Conservation (phyloP, 92 coral and sea anemone species). For the Meandrina meandrites region DNA sequence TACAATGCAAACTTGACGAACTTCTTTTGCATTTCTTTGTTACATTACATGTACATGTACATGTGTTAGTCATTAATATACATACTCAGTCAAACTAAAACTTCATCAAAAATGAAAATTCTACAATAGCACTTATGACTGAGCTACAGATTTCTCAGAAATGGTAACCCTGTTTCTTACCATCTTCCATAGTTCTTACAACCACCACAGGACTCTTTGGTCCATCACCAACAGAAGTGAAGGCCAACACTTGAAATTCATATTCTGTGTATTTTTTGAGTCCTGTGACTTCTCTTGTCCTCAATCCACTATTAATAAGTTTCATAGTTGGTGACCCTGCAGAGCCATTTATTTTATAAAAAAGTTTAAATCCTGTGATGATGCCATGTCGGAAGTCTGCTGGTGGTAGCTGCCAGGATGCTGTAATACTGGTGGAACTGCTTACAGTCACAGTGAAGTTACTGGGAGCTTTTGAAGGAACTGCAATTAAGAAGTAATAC, state of each 20-base stretch:
- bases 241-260: background rate
- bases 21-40: too few relatives aligned
- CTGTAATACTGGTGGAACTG: background rate
- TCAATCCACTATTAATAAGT: background rate
- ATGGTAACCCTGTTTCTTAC: background rate
- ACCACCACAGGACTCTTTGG: background rate
- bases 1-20: too few relatives aligned
- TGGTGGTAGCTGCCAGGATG: background rate
- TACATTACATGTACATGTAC: too few relatives aligned
- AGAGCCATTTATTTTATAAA: background rate
- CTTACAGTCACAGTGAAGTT: background rate
- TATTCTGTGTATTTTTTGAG: background rate
- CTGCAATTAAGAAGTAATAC: background rate
- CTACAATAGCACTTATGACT: too few relatives aligned
- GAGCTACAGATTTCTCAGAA: too few relatives aligned
- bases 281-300: background rate
- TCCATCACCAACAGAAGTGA: background rate
- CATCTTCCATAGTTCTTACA: background rate
- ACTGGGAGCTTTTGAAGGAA: background rate
- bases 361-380: background rate
- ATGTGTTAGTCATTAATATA: too few relatives aligned
- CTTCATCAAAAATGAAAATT: too few relatives aligned
- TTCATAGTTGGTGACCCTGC: background rate
- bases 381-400: background rate
- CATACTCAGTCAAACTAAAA: too few relatives aligned